A percentile compares a stretch with the other conserved stretches of the same genome.
Conservation (phyloP, 2,888 invertebrate genomes). For the Drosophila prostipennis region DNA sequence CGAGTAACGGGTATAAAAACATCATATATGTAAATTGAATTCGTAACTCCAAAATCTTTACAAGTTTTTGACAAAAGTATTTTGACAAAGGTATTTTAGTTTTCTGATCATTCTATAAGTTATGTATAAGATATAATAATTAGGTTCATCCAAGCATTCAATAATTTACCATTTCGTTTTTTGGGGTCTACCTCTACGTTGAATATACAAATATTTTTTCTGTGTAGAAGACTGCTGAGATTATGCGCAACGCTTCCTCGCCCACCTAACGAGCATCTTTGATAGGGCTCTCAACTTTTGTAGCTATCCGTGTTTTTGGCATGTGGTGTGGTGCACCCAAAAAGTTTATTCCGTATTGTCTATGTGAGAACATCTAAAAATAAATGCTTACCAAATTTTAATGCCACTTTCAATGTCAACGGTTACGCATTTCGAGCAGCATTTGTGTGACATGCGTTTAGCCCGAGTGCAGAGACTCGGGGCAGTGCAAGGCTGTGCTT, state of each 20-base stretch:
- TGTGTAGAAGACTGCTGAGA: neutral
- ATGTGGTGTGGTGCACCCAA: constrained; percentile 13
- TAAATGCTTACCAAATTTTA: constrained; percentile 53
- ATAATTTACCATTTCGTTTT: neutral
- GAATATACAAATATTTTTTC: neutral
- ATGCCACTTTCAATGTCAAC: constrained; percentile 66
- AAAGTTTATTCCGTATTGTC: constrained; percentile 15
- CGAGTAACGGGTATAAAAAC: no score
- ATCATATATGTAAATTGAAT: no score
- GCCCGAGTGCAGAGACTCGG: constrained; percentile 1
- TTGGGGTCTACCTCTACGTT: neutral
- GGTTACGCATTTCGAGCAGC: constrained; percentile 36
- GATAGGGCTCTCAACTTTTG: constrained; percentile 8
- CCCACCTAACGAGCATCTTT: constrained; percentile 18
- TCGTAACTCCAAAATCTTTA: no score
- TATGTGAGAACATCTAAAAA: constrained; percentile 49
- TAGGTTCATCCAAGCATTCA: neutral
- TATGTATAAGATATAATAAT: no score
- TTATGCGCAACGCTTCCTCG: constrained; percentile 8
- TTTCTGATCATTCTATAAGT: no score
- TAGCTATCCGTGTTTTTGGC: constrained; percentile 2
- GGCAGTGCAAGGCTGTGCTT: constrained; percentile 18
- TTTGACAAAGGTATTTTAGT: no score
- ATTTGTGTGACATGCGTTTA: constrained; percentile 14
- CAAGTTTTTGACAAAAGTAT: no score